A percentile compares a stretch with the other conserved stretches of the same genome.
Evolutionary conservation across 2,888 invertebrate species (phyloP).

Genomic region (Abscondita cerata): DNA sequence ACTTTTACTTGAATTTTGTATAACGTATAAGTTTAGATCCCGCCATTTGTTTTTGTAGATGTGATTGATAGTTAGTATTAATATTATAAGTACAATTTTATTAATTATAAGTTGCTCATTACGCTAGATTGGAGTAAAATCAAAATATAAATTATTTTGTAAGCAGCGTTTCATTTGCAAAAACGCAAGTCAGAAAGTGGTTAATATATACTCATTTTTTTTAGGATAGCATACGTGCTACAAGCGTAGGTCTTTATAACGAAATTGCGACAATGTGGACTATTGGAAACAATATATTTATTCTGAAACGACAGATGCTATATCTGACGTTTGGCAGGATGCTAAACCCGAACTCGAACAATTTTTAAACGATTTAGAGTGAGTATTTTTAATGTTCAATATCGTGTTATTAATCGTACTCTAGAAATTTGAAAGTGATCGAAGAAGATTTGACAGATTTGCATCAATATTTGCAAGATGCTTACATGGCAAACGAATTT

Average conservation of each 20-base stretch:
- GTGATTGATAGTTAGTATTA: too few species aligned
- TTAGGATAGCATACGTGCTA: constrained; percentile 58
- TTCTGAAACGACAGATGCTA: constrained; percentile 71
- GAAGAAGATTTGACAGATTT: constrained; percentile 77
- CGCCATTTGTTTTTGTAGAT: too few species aligned
- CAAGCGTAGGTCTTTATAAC: constrained; percentile 60
- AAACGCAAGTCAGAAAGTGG: too few species aligned
- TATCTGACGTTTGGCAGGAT: constrained; percentile 77
- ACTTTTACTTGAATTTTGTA: too few species aligned
- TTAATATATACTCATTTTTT: neutral
- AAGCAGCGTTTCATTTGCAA: neutral
- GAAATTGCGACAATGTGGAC: constrained; percentile 64
- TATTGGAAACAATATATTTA: constrained; percentile 73
- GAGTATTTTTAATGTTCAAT: constrained; percentile 37
- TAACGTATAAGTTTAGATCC: too few species aligned
- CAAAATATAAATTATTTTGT: neutral
- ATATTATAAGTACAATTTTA: too few species aligned
- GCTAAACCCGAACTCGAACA: constrained; percentile 73
- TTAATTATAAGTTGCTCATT: too few species aligned
- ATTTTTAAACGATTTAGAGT: constrained; percentile 74
- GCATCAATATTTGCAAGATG: constrained; percentile 74
- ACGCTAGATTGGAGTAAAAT: too few species aligned
- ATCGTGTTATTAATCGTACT: neutral
- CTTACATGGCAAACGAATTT: constrained; percentile 83
- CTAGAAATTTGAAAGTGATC: constrained; percentile 71